These are phyloP conservation scores for Bucorvus abyssinicus DNA, from an alignment of 2,797 vertebrate genomes.

Conservation along the genomic window DNA sequence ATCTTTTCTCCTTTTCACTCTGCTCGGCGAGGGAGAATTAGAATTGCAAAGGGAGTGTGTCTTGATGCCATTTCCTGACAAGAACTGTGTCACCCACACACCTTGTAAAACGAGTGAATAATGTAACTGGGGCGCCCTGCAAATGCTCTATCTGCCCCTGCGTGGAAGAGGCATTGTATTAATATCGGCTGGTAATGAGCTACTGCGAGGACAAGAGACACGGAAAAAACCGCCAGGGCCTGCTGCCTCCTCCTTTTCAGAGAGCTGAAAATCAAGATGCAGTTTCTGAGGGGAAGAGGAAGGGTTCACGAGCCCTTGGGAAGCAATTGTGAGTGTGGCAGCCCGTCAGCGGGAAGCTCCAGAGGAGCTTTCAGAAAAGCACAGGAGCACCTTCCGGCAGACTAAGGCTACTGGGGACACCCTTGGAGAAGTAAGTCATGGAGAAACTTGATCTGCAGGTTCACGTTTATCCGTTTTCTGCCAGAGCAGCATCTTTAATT, in stretches of 20 bases:
- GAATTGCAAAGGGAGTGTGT: neutral
- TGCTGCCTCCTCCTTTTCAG: neutral
- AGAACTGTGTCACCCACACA: neutral
- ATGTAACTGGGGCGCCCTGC: neutral
- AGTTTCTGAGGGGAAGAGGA: neutral
- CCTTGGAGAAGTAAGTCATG: neutral
- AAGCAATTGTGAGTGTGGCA: neutral
- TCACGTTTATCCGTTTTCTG: neutral
- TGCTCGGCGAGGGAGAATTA: neutral
- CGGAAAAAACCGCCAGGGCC: neutral
- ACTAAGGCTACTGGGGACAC: neutral
- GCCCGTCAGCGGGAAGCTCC: neutral
- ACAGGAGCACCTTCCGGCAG: neutral
- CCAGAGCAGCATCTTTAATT: neutral
- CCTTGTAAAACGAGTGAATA: neutral
- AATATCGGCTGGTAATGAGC: neutral
- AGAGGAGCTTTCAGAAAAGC: neutral
- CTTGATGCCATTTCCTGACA: neutral
- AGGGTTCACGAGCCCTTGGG: neutral
- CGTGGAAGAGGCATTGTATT: neutral
- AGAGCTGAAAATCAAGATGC: neutral
- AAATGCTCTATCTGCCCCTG: neutral
- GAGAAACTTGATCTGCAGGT: neutral
- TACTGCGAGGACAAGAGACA: neutral
- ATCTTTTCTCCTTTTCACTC: neutral